phyloP scores from a whole-genome alignment of 64 coral and sea anemone genomes.

The Pocillopora verrucosa region DNA sequence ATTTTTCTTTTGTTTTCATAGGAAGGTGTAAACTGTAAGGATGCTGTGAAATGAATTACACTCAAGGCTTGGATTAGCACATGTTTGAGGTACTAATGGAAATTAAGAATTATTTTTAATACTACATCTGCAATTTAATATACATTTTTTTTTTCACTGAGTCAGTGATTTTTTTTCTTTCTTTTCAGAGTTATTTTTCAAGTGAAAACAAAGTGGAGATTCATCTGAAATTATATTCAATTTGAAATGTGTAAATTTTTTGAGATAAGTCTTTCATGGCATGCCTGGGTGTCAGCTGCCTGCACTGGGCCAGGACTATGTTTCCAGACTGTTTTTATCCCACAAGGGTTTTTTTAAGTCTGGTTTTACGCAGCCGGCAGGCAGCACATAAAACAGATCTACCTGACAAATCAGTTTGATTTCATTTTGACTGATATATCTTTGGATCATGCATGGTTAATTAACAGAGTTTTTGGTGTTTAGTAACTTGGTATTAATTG shows the following conservation, averaged over 20 bases:
- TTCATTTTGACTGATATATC: too few species aligned
- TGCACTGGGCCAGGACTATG: slow-evolving; percentile 72
- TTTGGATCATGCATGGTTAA: neutral
- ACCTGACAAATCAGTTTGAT: too few species aligned
- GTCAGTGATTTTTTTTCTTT: neutral
- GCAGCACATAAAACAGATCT: slow-evolving; percentile 21
- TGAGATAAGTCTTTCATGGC: neutral
- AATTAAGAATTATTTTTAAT: too few species aligned
- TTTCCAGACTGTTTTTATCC: slow-evolving; percentile 61
- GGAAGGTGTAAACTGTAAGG: neutral
- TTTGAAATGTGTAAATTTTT: too few species aligned
- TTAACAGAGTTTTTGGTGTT: neutral
- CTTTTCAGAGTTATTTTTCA: neutral
- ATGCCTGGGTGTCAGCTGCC: slow-evolving; percentile 63
- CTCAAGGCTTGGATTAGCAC: too few species aligned
- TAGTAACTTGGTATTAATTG: neutral
- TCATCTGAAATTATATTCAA: too few species aligned
- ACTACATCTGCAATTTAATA: too few species aligned
- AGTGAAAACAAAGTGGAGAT: too few species aligned
- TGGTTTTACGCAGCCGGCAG: slow-evolving; percentile 83
- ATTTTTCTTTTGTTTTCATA: neutral
- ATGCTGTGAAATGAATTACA: too few species aligned
- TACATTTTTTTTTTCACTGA: too few species aligned
- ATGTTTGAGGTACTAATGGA: too few species aligned
- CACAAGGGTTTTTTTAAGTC: slow-evolving; percentile 30